Evolutionary conservation across 2,113 vertebrate species (phyloP).

Genomic region (Gorsachius goisagi): DNA sequence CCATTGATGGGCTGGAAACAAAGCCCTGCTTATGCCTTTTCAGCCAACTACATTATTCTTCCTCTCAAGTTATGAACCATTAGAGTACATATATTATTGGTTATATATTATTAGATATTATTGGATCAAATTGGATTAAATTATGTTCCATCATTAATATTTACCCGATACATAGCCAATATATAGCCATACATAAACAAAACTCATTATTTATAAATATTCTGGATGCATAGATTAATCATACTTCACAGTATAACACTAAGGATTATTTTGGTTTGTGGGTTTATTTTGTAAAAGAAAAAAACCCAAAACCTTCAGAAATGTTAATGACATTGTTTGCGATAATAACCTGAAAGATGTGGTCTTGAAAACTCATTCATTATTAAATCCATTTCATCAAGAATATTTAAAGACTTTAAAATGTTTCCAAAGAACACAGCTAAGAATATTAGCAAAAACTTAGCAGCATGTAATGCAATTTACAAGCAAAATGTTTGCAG

Average conservation of each 20-base stretch:
- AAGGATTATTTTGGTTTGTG: not conserved
- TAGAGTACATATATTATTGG: too few species aligned
- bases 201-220: not conserved
- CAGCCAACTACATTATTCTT: not conserved
- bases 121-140: not conserved
- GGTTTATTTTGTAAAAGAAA: not conserved
- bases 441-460: not conserved
- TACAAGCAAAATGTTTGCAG: not conserved
- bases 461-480: not conserved
- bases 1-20: not conserved
- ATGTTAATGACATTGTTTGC: not conserved
- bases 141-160: not conserved
- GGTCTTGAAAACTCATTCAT: not conserved
- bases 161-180: not conserved
- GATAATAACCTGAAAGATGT: not conserved
- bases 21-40: not conserved
- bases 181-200: not conserved
- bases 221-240: not conserved
- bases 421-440: not conserved
- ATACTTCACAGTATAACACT: not conserved
- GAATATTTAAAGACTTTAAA: not conserved
- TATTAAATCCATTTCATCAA: not conserved
- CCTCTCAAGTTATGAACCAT: not conserved
- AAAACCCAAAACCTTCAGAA: not conserved
- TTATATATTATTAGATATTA: not conserved